These are phyloP conservation scores for Cardiocondyla obscurior DNA, from an alignment of 1,140 invertebrate genomes.

Conservation along the genomic window DNA sequence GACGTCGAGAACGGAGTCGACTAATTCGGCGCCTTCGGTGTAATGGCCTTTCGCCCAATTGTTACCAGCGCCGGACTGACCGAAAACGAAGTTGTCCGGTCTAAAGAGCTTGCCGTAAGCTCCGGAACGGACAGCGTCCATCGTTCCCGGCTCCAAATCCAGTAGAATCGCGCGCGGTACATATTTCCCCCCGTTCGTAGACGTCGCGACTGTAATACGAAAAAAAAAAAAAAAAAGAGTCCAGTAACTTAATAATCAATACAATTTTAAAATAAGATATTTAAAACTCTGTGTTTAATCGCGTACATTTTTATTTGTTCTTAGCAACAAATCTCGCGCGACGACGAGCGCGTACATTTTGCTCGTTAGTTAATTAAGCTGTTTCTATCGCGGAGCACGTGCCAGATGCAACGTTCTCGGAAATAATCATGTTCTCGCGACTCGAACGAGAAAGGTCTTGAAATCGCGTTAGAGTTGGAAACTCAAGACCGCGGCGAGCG, in stretches of 20 bases:
- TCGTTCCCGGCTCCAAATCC: constrained; percentile 90
- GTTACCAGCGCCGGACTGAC: constrained; percentile 88
- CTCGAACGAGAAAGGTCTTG: background rate
- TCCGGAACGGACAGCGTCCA: constrained; percentile 90
- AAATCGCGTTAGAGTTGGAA: constrained; percentile 14
- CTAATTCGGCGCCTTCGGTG: constrained; percentile 90
- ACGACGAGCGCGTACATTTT: background rate
- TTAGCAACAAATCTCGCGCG: background rate
- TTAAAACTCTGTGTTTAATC: background rate
- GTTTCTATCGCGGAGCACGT: constrained; percentile 7
- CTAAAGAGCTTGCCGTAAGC: constrained; percentile 90
- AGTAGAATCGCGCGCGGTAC: constrained; percentile 91
- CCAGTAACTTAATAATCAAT: too few relatives aligned
- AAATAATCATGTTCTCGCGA: constrained; percentile 17
- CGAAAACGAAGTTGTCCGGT: constrained; percentile 90
- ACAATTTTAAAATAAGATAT: background rate
- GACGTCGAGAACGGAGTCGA: constrained; percentile 91
- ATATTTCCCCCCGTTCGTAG: constrained; percentile 86
- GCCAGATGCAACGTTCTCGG: background rate
- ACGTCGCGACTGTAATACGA: constrained; percentile 72
- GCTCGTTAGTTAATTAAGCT: constrained; percentile 7
- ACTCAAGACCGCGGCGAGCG: constrained; percentile 66
- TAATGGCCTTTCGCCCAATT: constrained; percentile 93
- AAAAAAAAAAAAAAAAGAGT: background rate
- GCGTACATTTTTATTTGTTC: background rate